A percentile compares a stretch with the other conserved stretches of the same genome.
Conservation (phyloP, 2,113 vertebrate species). For the Mastomys natalensis region DNA sequence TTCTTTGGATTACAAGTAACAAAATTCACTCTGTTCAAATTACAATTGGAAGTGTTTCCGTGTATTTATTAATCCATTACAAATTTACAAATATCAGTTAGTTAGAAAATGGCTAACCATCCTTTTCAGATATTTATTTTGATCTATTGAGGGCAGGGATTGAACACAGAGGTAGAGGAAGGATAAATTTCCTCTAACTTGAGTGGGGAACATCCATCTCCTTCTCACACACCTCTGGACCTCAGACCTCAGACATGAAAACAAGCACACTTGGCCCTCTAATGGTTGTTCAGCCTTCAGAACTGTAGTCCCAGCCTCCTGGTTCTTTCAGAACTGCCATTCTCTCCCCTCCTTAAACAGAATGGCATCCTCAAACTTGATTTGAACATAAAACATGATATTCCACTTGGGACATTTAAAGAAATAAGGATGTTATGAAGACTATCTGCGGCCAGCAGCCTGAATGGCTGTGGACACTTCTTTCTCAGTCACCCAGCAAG, state of each 20-base stretch:
- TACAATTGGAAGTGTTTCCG: neutral
- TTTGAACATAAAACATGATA: neutral
- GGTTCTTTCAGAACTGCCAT: neutral
- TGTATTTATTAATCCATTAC: neutral
- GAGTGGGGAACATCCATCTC: neutral
- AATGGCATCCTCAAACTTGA: neutral
- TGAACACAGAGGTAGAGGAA: neutral
- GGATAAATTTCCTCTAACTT: neutral
- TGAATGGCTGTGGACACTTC: neutral
- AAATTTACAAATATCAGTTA: conserved; percentile 7
- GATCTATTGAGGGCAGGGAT: neutral
- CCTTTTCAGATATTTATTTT: neutral
- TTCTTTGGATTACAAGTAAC: neutral
- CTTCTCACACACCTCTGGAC: neutral
- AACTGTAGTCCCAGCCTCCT: neutral
- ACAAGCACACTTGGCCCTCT: neutral
- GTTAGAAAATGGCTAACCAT: neutral
- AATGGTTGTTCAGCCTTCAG: neutral
- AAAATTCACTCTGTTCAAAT: neutral
- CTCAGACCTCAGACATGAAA: neutral
- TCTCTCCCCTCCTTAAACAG: neutral
- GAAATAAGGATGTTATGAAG: neutral
- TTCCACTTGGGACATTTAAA: neutral
- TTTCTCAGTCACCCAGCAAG: neutral
- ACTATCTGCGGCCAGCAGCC: neutral